These are phyloP conservation scores for Dysmachus trigonus DNA, from an alignment of 2,888 invertebrate species.

Conservation along the genomic window DNA sequence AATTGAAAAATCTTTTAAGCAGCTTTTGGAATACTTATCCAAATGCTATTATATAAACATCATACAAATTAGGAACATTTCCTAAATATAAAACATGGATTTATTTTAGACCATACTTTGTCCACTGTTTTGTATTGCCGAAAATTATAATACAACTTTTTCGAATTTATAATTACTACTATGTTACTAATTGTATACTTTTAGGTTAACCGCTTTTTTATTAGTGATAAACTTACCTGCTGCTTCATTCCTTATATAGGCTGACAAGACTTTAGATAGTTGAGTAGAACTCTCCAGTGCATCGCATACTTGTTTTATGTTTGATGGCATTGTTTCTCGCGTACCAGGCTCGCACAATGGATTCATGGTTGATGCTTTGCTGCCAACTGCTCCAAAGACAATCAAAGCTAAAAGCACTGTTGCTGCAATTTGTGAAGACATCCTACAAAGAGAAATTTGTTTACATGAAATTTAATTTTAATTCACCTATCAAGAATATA, in stretches of 20 bases:
- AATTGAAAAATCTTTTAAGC: too few relatives aligned
- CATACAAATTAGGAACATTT: too few relatives aligned
- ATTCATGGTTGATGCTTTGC: constrained; percentile 60
- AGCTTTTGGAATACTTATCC: too few relatives aligned
- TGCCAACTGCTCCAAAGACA: constrained; percentile 52
- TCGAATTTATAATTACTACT: too few relatives aligned
- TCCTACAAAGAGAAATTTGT: constrained; percentile 51
- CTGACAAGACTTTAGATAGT: constrained; percentile 59
- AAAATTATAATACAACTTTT: too few relatives aligned
- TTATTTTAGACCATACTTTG: too few relatives aligned
- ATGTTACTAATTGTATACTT: too few relatives aligned
- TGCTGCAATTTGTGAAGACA: constrained; percentile 59
- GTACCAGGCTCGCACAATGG: constrained; percentile 69
- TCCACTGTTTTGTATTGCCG: too few relatives aligned
- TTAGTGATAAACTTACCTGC: constrained; percentile 56
- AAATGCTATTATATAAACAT: too few relatives aligned
- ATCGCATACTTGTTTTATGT: constrained; percentile 68
- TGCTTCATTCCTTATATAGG: constrained; percentile 63
- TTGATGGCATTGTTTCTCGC: constrained; percentile 68
- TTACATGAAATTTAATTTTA: background rate
- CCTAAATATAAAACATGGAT: too few relatives aligned
- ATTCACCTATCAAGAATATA: background rate
- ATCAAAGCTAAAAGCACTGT: constrained; percentile 53
- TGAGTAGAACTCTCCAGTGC: constrained; percentile 66
- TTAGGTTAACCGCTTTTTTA: too few relatives aligned